Base-by-base conservation (phyloP, 1,140 invertebrate genomes). In the Drosophila grimshawi region DNA sequence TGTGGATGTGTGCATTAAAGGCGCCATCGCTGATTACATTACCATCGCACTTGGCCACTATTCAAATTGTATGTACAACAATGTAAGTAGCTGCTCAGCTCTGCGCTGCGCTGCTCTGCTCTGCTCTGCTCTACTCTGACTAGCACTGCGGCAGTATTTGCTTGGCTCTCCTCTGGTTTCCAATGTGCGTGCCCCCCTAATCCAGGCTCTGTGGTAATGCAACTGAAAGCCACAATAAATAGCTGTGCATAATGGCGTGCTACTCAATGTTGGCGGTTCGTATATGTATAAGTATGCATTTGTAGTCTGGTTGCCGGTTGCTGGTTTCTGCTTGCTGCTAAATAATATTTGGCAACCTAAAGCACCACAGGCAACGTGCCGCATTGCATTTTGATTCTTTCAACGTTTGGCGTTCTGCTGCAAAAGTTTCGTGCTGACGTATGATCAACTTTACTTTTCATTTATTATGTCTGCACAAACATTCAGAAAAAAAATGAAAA, bases 211-310 rank as follows among this genome's bases (percentile, higher is more conserved):
- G 6, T 56, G 69, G 63, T 80, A 81, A 76, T 80, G 79, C 79
- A 69, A 73, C 73, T 66, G 79, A 74, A 82, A 76, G 76, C 67
- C 80, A 70, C 80, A 83, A 76, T 72, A 83, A 85, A 81, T 81
- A 82, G 78, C 64, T 64, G 59, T 80, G 81, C 73, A 85, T 85
- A 85, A 85, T 85, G 81, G 77, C 76, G 56, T 71, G 72, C 33
- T 77, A 77, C 76, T 78, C 70, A 78, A 75, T 78, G 77, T 55
- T 67, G 67, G 49, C 49, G 59, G 55, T 43, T 5, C 3, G 8
- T 51, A 5, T 5, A 2, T 55, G 37, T 41, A 10, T 65, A 11
- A 45, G 5, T 60, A n/a, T 43, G 39, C 39, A n/a, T 43, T 43
- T 43, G 39, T n/a, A n/a, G 39, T 43, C n/a, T n/a, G 10, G 33